These are phyloP conservation scores for Seladonia tumulorum DNA, from an alignment of 2,888 invertebrate genomes.

Conservation along the genomic window DNA sequence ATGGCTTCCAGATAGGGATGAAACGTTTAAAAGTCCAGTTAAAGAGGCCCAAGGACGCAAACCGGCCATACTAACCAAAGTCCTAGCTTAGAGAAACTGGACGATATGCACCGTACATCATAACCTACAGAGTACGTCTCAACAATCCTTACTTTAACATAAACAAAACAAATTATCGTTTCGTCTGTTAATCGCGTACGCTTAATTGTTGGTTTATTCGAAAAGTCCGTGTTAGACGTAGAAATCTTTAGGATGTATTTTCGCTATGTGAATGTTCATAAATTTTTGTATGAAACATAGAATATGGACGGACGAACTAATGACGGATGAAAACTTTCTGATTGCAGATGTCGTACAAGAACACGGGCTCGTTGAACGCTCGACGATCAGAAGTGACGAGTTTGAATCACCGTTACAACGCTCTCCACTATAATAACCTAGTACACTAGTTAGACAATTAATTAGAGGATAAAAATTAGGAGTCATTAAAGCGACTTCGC, in stretches of 20 bases:
- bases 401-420: constrained; percentile 81
- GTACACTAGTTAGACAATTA: constrained; percentile 88
- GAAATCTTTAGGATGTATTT: background rate
- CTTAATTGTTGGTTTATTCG: background rate
- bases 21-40: constrained; percentile 99
- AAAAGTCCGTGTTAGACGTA: background rate
- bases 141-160: background rate
- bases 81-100: constrained; percentile 86
- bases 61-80: constrained; percentile 97
- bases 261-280: too few species aligned
- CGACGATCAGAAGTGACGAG: constrained; percentile 81
- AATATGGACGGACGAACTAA: background rate
- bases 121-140: constrained; percentile 80
- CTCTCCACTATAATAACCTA: constrained; percentile 83
- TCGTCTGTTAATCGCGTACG: background rate
- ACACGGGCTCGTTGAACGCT: constrained; percentile 80
- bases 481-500: constrained; percentile 73
- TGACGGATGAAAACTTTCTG: constrained; percentile 50
- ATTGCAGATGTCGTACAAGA: constrained; percentile 79
- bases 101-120: constrained; percentile 82
- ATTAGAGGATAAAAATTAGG: constrained; percentile 86
- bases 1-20: constrained; percentile 99
- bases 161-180: background rate
- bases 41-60: constrained; percentile 99
- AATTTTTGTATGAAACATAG: too few species aligned